A percentile compares a stretch with the other conserved stretches of the same genome.
Conservation (phyloP, 2,113 vertebrate species). For the Strix aluco region DNA sequence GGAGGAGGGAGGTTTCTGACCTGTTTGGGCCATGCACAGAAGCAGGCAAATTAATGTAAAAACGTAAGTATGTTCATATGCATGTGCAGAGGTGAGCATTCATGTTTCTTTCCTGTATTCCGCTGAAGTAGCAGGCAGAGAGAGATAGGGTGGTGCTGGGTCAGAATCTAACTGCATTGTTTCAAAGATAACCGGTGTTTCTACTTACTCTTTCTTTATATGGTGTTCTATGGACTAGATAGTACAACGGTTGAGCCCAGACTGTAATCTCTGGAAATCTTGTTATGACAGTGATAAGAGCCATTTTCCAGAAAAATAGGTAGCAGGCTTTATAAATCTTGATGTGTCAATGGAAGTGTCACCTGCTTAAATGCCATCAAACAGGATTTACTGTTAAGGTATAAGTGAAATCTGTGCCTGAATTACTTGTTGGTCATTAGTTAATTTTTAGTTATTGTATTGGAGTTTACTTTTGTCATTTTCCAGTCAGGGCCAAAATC, state of each 20-base stretch:
- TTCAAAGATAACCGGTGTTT: neutral
- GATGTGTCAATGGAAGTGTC: neutral
- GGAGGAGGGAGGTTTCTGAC: neutral
- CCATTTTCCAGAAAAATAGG: neutral
- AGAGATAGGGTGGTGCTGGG: neutral
- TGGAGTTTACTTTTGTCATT: neutral
- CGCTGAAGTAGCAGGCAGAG: neutral
- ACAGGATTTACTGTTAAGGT: neutral
- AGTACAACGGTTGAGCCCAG: neutral
- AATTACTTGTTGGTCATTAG: neutral
- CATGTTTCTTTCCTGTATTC: neutral
- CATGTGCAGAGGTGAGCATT: neutral
- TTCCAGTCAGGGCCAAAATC: neutral
- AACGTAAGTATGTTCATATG: neutral
- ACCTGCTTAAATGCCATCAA: neutral
- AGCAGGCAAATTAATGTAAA: neutral
- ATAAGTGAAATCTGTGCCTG: neutral
- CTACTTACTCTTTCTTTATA: neutral
- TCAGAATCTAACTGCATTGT: neutral
- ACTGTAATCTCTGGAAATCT: neutral
- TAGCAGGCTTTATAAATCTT: neutral
- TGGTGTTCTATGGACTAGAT: fast-evolving
- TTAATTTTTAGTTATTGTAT: neutral
- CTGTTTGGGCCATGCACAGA: neutral
- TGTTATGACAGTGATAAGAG: neutral